Conservation (phyloP, 2,113 vertebrate genomes). For the Hemiscyllium ocellatum region DNA sequence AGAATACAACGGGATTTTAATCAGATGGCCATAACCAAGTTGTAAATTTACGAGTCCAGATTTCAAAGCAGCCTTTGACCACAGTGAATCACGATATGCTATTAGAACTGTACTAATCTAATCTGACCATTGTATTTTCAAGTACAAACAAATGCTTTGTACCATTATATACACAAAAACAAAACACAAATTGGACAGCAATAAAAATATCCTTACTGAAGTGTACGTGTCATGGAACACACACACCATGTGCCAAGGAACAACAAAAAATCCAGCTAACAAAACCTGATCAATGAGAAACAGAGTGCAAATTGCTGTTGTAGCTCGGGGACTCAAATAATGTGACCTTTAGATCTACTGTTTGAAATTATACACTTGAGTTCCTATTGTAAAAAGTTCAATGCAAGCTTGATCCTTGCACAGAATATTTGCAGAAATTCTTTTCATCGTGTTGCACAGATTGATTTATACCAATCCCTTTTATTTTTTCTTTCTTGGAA, state of each 20-base stretch:
- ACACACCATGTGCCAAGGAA: neutral
- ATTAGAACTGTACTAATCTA: neutral
- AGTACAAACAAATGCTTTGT: neutral
- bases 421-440: neutral
- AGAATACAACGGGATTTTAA: too few species aligned
- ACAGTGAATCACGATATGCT: neutral
- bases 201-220: neutral
- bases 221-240: neutral
- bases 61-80: neutral
- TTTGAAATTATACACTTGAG: neutral
- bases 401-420: neutral
- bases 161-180: neutral
- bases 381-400: neutral
- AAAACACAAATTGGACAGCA: neutral
- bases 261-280: neutral
- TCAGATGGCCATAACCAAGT: neutral
- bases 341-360: neutral
- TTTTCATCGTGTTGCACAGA: neutral
- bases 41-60: neutral
- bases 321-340: neutral
- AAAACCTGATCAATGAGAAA: neutral
- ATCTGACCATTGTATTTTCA: neutral
- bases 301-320: constrained; percentile 11
- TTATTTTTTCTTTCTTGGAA: neutral
- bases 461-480: neutral